Evolutionary conservation across 2,113 vertebrate genomes (phyloP), one percentile per base, ranked within the genome.

Genomic region (Neogobius melanostomus): DNA sequence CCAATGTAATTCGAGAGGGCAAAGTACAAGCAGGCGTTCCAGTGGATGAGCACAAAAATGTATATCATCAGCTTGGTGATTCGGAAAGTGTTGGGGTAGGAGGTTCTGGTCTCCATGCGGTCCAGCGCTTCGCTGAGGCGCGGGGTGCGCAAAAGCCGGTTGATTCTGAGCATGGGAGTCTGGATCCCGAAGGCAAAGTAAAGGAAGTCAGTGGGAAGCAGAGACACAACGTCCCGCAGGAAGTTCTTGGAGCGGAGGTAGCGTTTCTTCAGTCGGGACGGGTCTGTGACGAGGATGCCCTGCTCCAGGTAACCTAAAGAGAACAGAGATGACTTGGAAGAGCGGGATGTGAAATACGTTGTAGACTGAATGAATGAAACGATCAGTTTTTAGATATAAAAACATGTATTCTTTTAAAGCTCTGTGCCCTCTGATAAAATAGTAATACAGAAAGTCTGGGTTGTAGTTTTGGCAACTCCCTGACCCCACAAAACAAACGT

Each of bases 1-100:
- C 96, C 96, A 5, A 99, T 83, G 69, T 79, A 84, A 6, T 16
- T 65, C 0, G 96, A 99, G 45, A 98, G 92, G 0, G 95, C 92
- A 0, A 97, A 98, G 89, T 98, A 98, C 6, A 96, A 72, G 76
- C 97, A 98, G 77, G 90, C 90, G 2, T 97, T 94, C 95, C 96
- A 96, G 71, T 98, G 96, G 82, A 98, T 97, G 80, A 95, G 69
- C 6, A 95, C 87, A 5, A 97, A 94, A 76, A 95, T 92, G 82
- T 95, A 96, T 63, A 95, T 89, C 93, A 95, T 94, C 69, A 98
- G 92, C 68, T 95, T 95, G 91, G 91, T 63, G 48, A 96, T 83
- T 9, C 96, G 96, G 82, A 98, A 95, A 16, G 83, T 88, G 0
- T 96, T 95, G 6, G 97, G 97, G 78, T 94, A 91, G 0, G 91